Evolutionary conservation across 2,888 invertebrate genomes (phyloP), one percentile per base, ranked within the genome.

Genomic region (Bembecia ichneumoniformis): DNA sequence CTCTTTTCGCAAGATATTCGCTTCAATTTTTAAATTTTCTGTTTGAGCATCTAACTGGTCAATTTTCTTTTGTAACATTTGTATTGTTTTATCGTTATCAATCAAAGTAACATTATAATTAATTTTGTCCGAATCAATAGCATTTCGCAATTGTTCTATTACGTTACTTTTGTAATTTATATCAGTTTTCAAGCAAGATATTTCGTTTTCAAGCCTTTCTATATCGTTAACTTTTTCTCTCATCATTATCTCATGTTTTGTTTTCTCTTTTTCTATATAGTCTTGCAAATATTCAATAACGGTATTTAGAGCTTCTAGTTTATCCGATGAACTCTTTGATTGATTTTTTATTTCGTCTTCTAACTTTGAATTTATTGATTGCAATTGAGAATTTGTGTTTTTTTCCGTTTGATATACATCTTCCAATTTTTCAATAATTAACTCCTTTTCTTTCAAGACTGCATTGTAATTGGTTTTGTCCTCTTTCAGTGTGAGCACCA

Each of bases 381-480:
- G 40, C 40, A 40, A 40, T 14, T 11, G 13, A n/a, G 40, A 13
- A 40, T 13, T 40, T 13, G n/a, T 14, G 14, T 40, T n/a, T 13
- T 14, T 5, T 40, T 40, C 13, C 3, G 10, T 40, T 40, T 40
- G 11, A 40, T 13, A 13, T 40, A 5, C 11, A 0, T 61, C 56
- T 55, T 76, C 71, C 11, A 78, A 52, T 35, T 58, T 62, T 49
- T 71, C 67, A 43, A 77, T 71, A 9, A 69, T 52, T 34, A 51
- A 53, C 49, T 74, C 67, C 51, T 77, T 77, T 51, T 74, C 74
- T 57, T 70, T 72, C 5, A 72, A 43, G 35, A 68, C 46, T 3
- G 64, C 46, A 58, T 72, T 74, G 54, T 71, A 67, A 36, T 57
- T 72, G 51, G 60, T 72, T 15, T 69, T 75, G 48, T 70, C 66